phyloP scores from a whole-genome alignment of 2,113 vertebrate species.

The Alethe diademata region DNA sequence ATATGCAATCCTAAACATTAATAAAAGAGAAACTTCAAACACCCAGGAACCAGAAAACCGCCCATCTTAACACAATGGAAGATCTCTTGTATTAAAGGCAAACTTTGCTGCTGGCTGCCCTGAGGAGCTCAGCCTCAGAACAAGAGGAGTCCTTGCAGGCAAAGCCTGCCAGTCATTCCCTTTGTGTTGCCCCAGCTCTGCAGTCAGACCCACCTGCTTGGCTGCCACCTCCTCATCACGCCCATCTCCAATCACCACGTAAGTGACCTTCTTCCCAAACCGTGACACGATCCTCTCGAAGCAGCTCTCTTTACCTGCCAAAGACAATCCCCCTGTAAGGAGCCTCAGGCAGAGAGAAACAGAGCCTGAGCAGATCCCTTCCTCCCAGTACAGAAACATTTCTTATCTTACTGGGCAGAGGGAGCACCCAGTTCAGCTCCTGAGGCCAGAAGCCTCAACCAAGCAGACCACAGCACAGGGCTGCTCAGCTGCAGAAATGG shows the following conservation, averaged over 20 bases:
- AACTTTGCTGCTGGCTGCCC: neutral
- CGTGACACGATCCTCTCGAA: conserved; percentile 96
- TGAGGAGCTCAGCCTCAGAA: neutral
- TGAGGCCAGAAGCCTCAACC: neutral
- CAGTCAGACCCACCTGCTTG: conserved; percentile 83
- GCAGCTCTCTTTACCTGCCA: conserved; percentile 95
- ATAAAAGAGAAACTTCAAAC: neutral
- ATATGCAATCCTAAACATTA: neutral
- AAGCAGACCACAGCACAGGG: neutral
- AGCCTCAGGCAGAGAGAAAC: neutral
- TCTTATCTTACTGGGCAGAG: neutral
- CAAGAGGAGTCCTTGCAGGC: neutral
- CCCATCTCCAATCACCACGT: conserved; percentile 96
- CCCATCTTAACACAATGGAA: neutral
- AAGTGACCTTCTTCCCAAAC: conserved; percentile 97
- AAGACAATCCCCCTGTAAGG: neutral
- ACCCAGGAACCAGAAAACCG: neutral
- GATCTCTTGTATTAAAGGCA: neutral
- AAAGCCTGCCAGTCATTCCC: neutral
- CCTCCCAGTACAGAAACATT: neutral
- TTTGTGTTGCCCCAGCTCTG: neutral
- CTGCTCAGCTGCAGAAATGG: neutral
- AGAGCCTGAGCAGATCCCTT: neutral
- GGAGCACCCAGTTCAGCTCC: neutral
- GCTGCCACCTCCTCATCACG: conserved; percentile 98